Conservation (phyloP, 30 jellyfish, hydroid and myxozoan genomes). For the Hydractinia echinata region DNA sequence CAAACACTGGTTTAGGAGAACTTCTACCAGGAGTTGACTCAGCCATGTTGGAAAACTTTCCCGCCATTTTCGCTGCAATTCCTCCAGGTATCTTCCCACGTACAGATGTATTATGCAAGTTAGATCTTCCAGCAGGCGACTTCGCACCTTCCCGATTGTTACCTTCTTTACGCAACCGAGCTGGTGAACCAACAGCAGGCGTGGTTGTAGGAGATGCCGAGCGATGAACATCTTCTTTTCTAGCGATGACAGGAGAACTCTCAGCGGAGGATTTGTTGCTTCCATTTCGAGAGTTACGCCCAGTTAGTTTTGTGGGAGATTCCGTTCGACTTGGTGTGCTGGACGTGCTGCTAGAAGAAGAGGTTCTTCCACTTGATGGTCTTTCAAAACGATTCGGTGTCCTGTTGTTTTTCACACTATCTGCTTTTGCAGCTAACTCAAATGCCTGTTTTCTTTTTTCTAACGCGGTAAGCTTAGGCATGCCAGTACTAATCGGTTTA, state of each 20-base stretch:
- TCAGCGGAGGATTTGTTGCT: conserved; percentile 7
- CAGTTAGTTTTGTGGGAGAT: not conserved
- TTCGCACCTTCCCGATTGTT: conserved; percentile 37
- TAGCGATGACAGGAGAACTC: not conserved
- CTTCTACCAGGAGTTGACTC: not conserved
- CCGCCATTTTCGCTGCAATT: conserved; percentile 97
- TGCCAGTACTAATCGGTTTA: not conserved
- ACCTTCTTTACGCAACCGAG: not conserved
- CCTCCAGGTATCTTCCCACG: conserved; percentile 63
- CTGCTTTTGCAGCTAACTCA: conserved; percentile 9
- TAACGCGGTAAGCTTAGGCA: conserved; percentile 6
- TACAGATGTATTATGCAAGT: conserved; percentile 39
- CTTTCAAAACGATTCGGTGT: conserved; percentile 6
- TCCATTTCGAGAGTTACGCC: conserved; percentile 9
- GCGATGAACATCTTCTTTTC: not conserved
- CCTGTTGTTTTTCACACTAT: not conserved
- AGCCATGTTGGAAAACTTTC: conserved; percentile 42
- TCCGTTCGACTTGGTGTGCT: conserved; percentile 12
- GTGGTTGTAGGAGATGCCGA: not conserved
- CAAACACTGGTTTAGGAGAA: not conserved
- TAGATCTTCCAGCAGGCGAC: conserved; percentile 27
- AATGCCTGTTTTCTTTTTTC: conserved; percentile 14
- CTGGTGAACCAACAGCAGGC: not conserved
- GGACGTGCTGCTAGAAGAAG: conserved; percentile 1
- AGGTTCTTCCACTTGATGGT: not conserved